Conservation (phyloP, 2,113 vertebrate species). For the Taurulus bubalis region DNA sequence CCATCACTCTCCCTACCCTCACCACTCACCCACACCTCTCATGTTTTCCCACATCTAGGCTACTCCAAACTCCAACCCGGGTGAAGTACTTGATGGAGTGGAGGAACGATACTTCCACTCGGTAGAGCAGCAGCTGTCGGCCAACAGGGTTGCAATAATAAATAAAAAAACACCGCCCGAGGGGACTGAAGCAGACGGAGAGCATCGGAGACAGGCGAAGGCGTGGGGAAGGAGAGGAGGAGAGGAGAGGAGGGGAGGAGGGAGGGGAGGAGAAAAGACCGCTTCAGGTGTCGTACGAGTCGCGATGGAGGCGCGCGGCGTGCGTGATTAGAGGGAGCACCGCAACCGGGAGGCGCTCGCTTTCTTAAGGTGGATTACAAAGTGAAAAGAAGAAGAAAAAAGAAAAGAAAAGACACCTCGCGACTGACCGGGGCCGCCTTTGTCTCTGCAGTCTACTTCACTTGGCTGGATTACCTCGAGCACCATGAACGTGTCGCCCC, state of each 20-base stretch:
- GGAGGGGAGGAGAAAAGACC: constrained; percentile 20
- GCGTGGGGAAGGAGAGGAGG: background rate
- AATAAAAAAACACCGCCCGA: constrained; percentile 25
- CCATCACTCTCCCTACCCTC: constrained; percentile 28
- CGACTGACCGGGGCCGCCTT: constrained; percentile 31
- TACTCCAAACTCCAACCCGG: constrained; percentile 17
- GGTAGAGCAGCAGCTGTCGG: constrained; percentile 46
- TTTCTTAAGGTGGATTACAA: constrained; percentile 62
- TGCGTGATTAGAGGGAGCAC: constrained; percentile 48
- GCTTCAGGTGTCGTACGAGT: constrained; percentile 71
- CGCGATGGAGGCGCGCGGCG: constrained; percentile 59
- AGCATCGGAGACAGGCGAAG: constrained; percentile 10
- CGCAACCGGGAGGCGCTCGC: constrained; percentile 14
- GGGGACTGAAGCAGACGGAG: constrained; percentile 25
- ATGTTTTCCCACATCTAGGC: background rate
- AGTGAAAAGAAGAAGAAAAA: constrained; percentile 37
- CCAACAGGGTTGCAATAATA: constrained; percentile 44
- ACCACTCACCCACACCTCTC: constrained; percentile 30
- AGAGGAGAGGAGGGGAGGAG: background rate
- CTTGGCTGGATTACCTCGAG: constrained; percentile 55
- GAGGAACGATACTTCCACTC: constrained; percentile 25
- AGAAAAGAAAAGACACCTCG: too few species aligned
- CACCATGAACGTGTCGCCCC: constrained; percentile 83
- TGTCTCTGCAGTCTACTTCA: background rate
- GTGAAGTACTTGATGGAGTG: constrained; percentile 41